These are phyloP conservation scores for Gnatocerus cornutus DNA, from an alignment of 2,888 invertebrate species.

Conservation along the genomic window DNA sequence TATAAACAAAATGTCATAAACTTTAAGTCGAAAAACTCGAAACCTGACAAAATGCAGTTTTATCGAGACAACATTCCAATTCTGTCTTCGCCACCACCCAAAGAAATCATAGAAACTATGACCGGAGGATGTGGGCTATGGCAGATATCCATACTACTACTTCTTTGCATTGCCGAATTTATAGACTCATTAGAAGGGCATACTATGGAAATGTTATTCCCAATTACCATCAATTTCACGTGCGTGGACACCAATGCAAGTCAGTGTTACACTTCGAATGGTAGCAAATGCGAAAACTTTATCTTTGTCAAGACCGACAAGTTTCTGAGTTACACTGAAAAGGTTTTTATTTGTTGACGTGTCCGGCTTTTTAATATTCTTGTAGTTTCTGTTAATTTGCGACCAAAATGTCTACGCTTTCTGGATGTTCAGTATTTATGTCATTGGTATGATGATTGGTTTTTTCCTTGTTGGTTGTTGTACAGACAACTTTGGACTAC, in stretches of 20 bases:
- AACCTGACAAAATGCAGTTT: too few relatives aligned
- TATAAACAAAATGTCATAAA: too few relatives aligned
- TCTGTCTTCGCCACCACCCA: constrained; percentile 5
- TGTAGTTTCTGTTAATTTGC: constrained; percentile 18
- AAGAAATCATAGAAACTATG: constrained; percentile 9
- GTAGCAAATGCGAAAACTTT: background rate
- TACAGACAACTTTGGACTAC: constrained; percentile 15
- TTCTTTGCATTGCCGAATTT: background rate
- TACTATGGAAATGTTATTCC: background rate
- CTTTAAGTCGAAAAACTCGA: too few relatives aligned
- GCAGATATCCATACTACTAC: constrained; percentile 2
- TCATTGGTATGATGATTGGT: constrained; percentile 10
- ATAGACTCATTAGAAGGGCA: background rate
- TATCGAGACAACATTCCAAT: too few relatives aligned
- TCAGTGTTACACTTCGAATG: constrained; percentile 4
- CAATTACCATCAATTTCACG: constrained; percentile 1
- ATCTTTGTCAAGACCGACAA: background rate
- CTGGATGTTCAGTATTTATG: background rate
- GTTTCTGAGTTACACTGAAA: constrained; percentile 1
- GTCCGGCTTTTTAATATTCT: background rate
- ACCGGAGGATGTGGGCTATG: constrained; percentile 7
- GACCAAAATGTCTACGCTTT: background rate
- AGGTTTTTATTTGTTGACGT: background rate
- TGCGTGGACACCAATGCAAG: constrained; percentile 3
- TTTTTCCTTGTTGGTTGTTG: constrained; percentile 1